These are phyloP conservation scores for Microctonus brassicae DNA, from an alignment of 2,888 invertebrate species.

Conservation along the genomic window DNA sequence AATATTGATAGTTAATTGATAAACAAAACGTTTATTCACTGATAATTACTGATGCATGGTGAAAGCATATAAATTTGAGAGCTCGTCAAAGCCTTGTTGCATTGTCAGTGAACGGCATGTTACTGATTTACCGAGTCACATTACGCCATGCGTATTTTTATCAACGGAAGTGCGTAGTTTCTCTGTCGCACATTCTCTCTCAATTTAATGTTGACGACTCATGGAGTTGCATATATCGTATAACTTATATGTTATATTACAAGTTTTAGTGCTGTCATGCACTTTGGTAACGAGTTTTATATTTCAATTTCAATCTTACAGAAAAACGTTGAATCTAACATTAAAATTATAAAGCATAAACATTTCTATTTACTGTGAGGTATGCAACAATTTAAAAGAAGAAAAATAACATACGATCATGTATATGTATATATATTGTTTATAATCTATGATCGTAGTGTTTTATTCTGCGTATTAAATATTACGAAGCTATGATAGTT, in stretches of 20 bases:
- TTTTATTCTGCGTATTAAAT: neutral
- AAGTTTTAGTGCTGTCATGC: neutral
- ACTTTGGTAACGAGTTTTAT: neutral
- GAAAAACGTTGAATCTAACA: neutral
- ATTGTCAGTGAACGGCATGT: slow-evolving; percentile 37
- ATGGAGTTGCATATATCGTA: slow-evolving; percentile 18
- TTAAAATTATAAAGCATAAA: neutral
- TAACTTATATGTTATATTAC: slow-evolving; percentile 1
- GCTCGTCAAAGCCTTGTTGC: neutral
- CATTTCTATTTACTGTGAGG: neutral
- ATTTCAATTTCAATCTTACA: slow-evolving; percentile 6
- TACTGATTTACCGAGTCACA: slow-evolving; percentile 52
- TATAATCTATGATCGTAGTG: neutral
- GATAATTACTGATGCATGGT: slow-evolving; percentile 16
- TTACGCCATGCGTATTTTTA: slow-evolving; percentile 66
- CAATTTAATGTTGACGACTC: slow-evolving; percentile 35
- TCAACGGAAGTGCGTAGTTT: slow-evolving; percentile 69
- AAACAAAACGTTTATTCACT: slow-evolving; percentile 4
- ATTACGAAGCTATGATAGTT: neutral
- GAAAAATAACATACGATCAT: neutral
- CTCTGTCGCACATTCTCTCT: slow-evolving; percentile 64
- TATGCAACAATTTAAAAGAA: neutral
- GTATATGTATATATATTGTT: neutral
- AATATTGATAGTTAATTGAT: too few relatives aligned
- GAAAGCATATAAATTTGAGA: slow-evolving; percentile 15